Evolutionary conservation across 2,797 vertebrate species (phyloP).

Genomic region (Phoxinus dragarum): DNA sequence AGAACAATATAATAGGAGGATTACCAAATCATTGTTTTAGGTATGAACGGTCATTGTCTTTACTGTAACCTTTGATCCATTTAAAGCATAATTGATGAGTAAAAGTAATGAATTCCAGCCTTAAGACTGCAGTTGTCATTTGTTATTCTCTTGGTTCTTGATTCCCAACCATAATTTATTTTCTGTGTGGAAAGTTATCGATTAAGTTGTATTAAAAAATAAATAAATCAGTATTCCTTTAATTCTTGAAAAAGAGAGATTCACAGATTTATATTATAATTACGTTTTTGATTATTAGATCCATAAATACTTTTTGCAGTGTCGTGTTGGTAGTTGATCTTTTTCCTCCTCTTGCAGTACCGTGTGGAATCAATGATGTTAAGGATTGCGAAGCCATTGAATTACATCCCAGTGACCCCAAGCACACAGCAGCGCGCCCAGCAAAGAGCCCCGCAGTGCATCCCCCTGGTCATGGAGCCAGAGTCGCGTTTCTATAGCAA

Average conservation of each 20-base stretch:
- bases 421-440: constrained; percentile 90
- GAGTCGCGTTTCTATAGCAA: constrained; percentile 99
- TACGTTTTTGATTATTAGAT: not conserved
- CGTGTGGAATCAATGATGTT: constrained; percentile 99
- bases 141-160: not conserved
- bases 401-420: constrained; percentile 93
- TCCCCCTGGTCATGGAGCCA: constrained; percentile 95
- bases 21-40: not conserved
- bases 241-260: not conserved
- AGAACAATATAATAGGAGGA: not conserved
- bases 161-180: not conserved
- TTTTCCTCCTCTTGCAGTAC: constrained; percentile 78
- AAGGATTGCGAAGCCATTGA: constrained; percentile 94
- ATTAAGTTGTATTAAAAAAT: not conserved
- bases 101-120: not conserved
- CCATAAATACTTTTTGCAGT: not conserved
- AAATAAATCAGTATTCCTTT: not conserved
- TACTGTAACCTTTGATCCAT: not conserved
- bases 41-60: not conserved
- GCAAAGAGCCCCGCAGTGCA: constrained; percentile 91
- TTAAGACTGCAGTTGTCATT: not conserved
- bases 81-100: not conserved
- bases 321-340: not conserved
- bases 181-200: not conserved
- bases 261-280: not conserved